Conservation (phyloP, 1,140 invertebrate genomes). For the Mamestra configurata region DNA sequence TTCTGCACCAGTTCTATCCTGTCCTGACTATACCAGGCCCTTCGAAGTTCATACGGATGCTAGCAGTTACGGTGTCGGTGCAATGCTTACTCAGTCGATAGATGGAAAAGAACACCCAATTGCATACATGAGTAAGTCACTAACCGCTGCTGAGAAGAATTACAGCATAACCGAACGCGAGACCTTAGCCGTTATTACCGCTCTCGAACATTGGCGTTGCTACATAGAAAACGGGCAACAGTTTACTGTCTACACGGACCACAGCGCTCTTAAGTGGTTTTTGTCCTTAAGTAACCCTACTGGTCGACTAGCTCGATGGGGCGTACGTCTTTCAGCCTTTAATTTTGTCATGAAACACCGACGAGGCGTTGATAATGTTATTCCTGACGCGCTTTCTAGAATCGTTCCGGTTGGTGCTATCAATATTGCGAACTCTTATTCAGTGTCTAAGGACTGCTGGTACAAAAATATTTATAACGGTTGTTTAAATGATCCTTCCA, state of each 20-base stretch:
- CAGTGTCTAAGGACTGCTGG: not conserved
- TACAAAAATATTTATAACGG: slow-evolving; percentile 2
- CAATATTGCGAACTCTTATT: not conserved
- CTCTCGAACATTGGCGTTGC: slow-evolving; percentile 26
- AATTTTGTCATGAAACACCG: slow-evolving; percentile 27
- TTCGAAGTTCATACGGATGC: no score
- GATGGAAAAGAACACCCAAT: slow-evolving; percentile 54
- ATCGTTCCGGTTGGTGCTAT: not conserved
- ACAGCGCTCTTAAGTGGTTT: slow-evolving; percentile 15
- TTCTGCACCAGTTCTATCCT: no score
- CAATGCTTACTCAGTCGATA: slow-evolving; percentile 53
- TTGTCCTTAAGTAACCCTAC: slow-evolving; percentile 3
- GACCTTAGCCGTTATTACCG: not conserved
- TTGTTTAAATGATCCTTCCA: not conserved
- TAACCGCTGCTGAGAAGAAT: slow-evolving; percentile 19
- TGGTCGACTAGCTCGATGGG: slow-evolving; percentile 17
- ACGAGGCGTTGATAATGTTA: not conserved
- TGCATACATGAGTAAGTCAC: no score
- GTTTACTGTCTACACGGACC: slow-evolving; percentile 16
- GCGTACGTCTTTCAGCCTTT: slow-evolving; percentile 9
- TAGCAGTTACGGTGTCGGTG: no score
- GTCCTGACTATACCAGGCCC: no score
- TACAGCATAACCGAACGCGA: slow-evolving; percentile 20
- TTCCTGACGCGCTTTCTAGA: slow-evolving; percentile 10
- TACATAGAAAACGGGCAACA: slow-evolving; percentile 7